These are phyloP conservation scores for Patiria miniata DNA, from an alignment of 35 echinoderm and acorn worm species.

Conservation along the genomic window DNA sequence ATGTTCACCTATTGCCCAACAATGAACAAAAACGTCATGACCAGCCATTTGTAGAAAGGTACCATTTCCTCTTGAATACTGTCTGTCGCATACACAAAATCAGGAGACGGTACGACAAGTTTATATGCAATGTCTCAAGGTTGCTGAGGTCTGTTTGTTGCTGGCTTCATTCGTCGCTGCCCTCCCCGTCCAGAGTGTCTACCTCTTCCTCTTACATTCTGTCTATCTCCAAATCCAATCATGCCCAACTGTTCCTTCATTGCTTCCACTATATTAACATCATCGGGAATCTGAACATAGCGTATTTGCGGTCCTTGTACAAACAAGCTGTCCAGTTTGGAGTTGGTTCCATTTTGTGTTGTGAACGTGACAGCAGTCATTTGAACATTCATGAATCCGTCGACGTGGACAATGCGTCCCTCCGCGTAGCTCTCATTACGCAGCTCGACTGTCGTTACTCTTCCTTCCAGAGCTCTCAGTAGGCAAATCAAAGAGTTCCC, in stretches of 20 bases:
- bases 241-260: constrained; percentile 46
- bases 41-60: too few relatives aligned
- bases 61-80: too few relatives aligned
- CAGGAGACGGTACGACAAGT: too few relatives aligned
- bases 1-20: too few relatives aligned
- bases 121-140: neutral
- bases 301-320: constrained; percentile 74
- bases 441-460: constrained; percentile 82
- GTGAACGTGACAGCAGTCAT: constrained; percentile 77
- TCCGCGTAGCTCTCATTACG: constrained; percentile 69
- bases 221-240: neutral
- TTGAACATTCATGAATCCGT: constrained; percentile 94
- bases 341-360: constrained; percentile 38
- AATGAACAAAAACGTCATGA: too few relatives aligned
- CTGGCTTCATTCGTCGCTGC: neutral
- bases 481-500: constrained; percentile 79
- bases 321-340: constrained; percentile 64
- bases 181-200: neutral
- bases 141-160: neutral
- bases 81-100: too few relatives aligned
- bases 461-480: constrained; percentile 60
- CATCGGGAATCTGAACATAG: constrained; percentile 89
- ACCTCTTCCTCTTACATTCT: neutral
- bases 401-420: constrained; percentile 74
- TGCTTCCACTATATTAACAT: constrained; percentile 73